Percentiles rank a stretch among this genome's conserved stretches.
These are phyloP conservation scores for Eubasilissa regina DNA, from an alignment of 1,140 invertebrate species.

Conservation along the genomic window DNA sequence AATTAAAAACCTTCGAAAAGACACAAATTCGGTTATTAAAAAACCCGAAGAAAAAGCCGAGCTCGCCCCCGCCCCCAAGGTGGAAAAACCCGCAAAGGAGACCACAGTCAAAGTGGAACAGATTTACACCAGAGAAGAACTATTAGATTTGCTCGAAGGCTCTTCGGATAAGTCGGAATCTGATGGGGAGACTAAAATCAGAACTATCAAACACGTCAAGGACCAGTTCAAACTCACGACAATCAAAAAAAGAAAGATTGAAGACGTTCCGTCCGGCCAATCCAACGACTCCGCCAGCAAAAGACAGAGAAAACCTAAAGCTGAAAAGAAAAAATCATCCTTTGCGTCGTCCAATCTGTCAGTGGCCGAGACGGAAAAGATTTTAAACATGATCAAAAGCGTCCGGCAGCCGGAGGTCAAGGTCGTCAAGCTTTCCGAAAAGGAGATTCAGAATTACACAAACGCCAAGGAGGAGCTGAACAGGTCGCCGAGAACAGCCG, in stretches of 20 bases:
- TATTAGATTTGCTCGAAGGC: conserved; percentile 33
- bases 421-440: conserved; percentile 5
- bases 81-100: neutral
- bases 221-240: conserved; percentile 14
- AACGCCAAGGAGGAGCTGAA: neutral
- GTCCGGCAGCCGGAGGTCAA: conserved; percentile 27
- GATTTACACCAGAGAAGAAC: conserved; percentile 23
- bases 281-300: neutral
- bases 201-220: neutral
- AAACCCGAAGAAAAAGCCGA: too few species aligned
- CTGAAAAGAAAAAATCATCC: neutral
- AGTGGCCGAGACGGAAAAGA: conserved; percentile 6
- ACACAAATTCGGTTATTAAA: too few species aligned
- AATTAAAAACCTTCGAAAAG: too few species aligned
- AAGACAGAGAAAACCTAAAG: neutral
- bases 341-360: conserved; percentile 13
- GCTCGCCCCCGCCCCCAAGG: neutral
- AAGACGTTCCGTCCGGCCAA: neutral
- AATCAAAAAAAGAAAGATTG: neutral
- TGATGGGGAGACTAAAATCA: conserved; percentile 22
- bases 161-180: conserved; percentile 5
- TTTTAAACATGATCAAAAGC: conserved; percentile 26
- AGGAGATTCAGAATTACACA: conserved; percentile 2
- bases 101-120: neutral
- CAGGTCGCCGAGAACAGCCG: neutral